These are phyloP conservation scores for Pheosia gnoma DNA, from an alignment of 2,888 invertebrate genomes.

Conservation along the genomic window DNA sequence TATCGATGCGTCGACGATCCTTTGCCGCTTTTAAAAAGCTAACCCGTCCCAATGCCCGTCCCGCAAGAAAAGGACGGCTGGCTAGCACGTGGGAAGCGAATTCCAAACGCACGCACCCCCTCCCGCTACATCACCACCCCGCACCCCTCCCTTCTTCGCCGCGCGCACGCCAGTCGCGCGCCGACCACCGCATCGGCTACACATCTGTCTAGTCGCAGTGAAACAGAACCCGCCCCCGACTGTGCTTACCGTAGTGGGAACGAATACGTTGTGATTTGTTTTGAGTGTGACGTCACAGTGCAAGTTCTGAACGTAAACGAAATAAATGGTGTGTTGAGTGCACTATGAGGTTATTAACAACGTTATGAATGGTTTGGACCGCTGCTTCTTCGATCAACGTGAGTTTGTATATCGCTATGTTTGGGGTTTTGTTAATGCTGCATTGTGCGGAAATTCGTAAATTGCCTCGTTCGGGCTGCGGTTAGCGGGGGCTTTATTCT, in stretches of 20 bases:
- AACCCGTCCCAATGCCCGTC: conserved; percentile 81
- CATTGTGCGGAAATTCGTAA: conserved; percentile 61
- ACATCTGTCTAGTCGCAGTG: conserved; percentile 41
- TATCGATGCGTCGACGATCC: conserved; percentile 76
- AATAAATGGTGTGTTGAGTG: conserved; percentile 72
- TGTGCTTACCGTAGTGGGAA: conserved; percentile 74
- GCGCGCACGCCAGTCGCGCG: conserved; percentile 80
- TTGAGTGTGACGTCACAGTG: conserved; percentile 74
- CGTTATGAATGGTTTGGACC: conserved; percentile 84
- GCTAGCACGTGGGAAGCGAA: conserved; percentile 81
- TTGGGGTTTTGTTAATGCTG: conserved; percentile 41
- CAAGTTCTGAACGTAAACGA: conserved; percentile 68
- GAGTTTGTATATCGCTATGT: conserved; percentile 70
- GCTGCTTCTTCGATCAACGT: conserved; percentile 84
- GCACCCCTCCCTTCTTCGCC: conserved; percentile 56
- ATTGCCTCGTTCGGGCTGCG: conserved; percentile 64
- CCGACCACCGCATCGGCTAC: conserved; percentile 76
- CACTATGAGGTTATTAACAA: conserved; percentile 78
- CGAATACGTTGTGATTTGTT: conserved; percentile 78
- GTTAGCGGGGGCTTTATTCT: conserved; percentile 62
- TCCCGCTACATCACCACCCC: conserved; percentile 49
- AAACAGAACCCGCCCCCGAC: conserved; percentile 37
- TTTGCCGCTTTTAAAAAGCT: conserved; percentile 77
- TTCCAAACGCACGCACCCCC: conserved; percentile 83
- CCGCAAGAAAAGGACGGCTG: conserved; percentile 77